Percentiles rank a stretch among this genome's conserved stretches.
phyloP scores from a whole-genome alignment of 2,113 vertebrate genomes.

The Eidolon helvum region DNA sequence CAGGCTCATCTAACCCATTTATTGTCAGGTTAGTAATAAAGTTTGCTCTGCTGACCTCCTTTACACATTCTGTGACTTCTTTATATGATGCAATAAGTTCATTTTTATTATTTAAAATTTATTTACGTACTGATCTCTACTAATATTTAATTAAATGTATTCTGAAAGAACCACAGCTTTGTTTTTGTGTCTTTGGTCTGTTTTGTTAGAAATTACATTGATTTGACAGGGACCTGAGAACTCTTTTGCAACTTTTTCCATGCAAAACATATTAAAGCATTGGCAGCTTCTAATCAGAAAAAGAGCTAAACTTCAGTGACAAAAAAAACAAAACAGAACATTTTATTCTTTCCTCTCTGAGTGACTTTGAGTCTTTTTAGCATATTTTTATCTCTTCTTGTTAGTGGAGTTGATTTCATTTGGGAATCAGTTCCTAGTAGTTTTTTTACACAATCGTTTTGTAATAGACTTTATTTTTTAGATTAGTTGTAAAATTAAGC shows the following conservation, averaged over 20 bases:
- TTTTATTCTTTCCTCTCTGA: background rate
- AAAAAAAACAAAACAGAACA: background rate
- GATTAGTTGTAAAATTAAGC: background rate
- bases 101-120: conserved; percentile 11
- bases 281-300: background rate
- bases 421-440: background rate
- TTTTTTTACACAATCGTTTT: background rate
- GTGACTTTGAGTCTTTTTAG: background rate
- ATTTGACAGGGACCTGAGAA: background rate
- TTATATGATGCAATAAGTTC: background rate
- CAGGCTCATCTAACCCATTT: background rate
- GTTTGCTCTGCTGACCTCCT: background rate
- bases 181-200: background rate
- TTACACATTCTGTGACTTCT: background rate
- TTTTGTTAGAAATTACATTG: background rate
- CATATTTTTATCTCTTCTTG: background rate
- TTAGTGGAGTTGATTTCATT: background rate
- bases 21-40: background rate
- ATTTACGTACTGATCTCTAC: background rate
- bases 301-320: background rate
- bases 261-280: background rate
- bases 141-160: background rate
- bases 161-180: background rate
- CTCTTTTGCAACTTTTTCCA: background rate
- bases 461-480: background rate